Percentiles rank a stretch among this genome's conserved stretches.
These are phyloP conservation scores for Cuniculus paca DNA, from an alignment of 2,797 vertebrate species.

Conservation along the genomic window DNA sequence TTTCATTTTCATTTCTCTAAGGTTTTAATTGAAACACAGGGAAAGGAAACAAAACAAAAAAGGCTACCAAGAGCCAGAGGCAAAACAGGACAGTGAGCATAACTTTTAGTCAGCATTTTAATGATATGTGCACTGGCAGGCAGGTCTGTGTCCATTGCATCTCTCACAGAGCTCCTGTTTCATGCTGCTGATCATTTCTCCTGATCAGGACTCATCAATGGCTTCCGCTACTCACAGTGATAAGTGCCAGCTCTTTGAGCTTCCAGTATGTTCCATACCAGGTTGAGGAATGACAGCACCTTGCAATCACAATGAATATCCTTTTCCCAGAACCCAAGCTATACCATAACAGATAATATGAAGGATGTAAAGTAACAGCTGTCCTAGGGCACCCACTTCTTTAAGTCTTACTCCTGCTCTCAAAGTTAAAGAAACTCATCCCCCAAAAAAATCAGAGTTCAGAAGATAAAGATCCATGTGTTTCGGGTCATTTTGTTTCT, in stretches of 20 bases:
- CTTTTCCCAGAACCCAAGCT: neutral
- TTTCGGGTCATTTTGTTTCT: neutral
- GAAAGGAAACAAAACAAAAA: no score
- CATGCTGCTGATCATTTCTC: no score
- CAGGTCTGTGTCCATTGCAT: rapidly evolving
- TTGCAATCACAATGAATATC: rapidly evolving
- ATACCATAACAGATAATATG: neutral
- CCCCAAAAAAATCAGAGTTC: neutral
- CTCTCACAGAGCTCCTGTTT: neutral
- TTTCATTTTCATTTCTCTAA: neutral
- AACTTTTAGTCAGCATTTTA: neutral
- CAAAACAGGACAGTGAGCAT: neutral
- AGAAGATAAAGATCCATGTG: neutral
- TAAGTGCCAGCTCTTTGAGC: no score
- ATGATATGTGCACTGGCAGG: neutral
- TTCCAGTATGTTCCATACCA: neutral
- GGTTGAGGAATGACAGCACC: neutral
- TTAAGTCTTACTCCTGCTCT: neutral
- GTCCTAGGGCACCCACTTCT: neutral
- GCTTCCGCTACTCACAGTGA: no score
- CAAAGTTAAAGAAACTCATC: neutral
- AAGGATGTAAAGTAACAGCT: neutral
- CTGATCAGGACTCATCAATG: no score
- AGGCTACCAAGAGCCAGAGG: neutral
- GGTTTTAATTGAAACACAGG: neutral